These are phyloP conservation scores for Eupeodes latifasciatus DNA, from an alignment of 2,888 invertebrate species.

Conservation along the genomic window DNA sequence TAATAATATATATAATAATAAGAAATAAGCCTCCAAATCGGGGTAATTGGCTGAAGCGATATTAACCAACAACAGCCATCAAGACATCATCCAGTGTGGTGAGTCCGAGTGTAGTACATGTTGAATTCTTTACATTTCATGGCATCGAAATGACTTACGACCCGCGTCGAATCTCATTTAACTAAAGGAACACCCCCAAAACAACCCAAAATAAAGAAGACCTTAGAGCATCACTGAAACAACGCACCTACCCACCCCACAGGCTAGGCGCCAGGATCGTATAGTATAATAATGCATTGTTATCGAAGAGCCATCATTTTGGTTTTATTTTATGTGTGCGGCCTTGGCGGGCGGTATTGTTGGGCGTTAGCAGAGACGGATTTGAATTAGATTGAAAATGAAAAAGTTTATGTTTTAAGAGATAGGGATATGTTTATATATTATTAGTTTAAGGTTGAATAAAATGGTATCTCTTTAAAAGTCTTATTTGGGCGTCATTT, in stretches of 20 bases:
- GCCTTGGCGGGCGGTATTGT: neutral
- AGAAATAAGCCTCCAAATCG: constrained; percentile 14
- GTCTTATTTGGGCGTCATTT: too few relatives aligned
- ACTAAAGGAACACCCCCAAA: constrained; percentile 15
- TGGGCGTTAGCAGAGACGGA: neutral
- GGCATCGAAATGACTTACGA: constrained; percentile 33
- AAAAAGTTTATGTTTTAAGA: too few relatives aligned
- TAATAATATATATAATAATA: too few relatives aligned
- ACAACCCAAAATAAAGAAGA: neutral
- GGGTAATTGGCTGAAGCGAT: constrained; percentile 40
- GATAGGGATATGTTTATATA: too few relatives aligned
- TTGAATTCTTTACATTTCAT: constrained; percentile 47
- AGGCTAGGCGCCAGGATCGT: neutral
- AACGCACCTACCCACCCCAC: constrained; percentile 62
- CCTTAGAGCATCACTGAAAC: constrained; percentile 31
- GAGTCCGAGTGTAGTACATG: neutral
- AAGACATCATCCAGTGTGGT: neutral
- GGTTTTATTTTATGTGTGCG: constrained; percentile 63
- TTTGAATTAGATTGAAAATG: neutral
- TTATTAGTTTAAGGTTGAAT: too few relatives aligned
- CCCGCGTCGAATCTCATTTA: constrained; percentile 30
- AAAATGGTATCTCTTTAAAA: too few relatives aligned
- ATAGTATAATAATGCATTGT: constrained; percentile 68
- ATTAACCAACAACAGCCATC: neutral
- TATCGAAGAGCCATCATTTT: constrained; percentile 69